Base-by-base conservation (phyloP, 2,113 vertebrate species). In the Oncorhynchus mykiss region DNA sequence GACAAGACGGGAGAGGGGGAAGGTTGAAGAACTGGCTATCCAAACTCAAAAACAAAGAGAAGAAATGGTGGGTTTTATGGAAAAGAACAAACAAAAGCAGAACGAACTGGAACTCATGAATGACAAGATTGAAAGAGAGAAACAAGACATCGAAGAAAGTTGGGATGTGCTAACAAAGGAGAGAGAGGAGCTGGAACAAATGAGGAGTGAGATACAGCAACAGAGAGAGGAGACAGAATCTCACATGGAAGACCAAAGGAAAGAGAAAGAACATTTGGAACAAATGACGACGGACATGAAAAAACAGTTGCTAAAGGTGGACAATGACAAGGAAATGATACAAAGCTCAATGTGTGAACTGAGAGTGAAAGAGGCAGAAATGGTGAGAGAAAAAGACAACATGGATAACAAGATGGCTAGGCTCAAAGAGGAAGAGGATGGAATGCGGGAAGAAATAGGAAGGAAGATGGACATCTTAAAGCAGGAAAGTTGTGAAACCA, bases 171-270 rank as follows among this genome's bases (percentile, higher is more conserved):
- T 34, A 34, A 34, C 4, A 5, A 80, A 27, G 70, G 84, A 88
- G 59, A 82, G 66, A 27, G 82, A 77, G 8, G 80, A 82, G 24
- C 71, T 87, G 22, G 88, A 87, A 48, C 79, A 83, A 0, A 22
- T 68, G 13, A 90, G 78, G 66, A 54, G 5, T 31, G 29, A 31
- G 29, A 31, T 5, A 31, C 29, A 31, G 29, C 29, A 5, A 31
- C 29, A 78, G 11, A 80, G 71, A 34, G 73, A 80, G 31, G 64
- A 75, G 49, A 2, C 72, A 62, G 72, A 81, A 68, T 71, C 78
- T 22, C 83, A 78, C 18, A 34, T 79, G 24, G 25, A 83, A 75
- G 68, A 77, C 22, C 11, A 54, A 29, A 14, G 48, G 5, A 68
- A 8, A 9, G 59, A 70, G 22, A 24, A 76, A 22, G 14, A 18